Evolutionary conservation across 2,888 invertebrate genomes (phyloP), one percentile per base, ranked within the genome.

Genomic region (Xestia c-nigrum): DNA sequence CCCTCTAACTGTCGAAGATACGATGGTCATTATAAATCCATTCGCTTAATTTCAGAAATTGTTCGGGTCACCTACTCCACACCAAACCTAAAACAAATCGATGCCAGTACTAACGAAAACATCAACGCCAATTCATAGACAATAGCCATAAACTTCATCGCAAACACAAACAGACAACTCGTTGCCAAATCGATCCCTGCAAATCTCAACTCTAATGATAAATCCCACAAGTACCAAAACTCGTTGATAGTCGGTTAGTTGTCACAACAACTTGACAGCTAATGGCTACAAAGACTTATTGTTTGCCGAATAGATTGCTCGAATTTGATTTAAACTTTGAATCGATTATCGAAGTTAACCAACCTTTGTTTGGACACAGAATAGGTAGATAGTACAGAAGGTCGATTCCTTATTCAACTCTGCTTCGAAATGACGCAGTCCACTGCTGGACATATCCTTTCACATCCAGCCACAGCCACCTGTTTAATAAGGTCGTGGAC

Each of bases 261-360:
- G 78, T 80, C 78, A 68, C 83, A 50, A 80, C 55, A 57, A 81
- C 63, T 80, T 74, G 80, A 74, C 66, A 46, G 47, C 73, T 50
- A 57, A 74, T 68, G 55, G 47, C 73, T 43, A 50, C 70, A 76
- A 59, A 74, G 50, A 67, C 80, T 74, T 74, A 84, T 85, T 87
- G 82, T 88, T 77, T 67, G 47, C n/a, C 12, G 68, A 80, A 85
- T 85, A 73, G 84, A 84, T 84, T 71, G 80, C 57, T 74, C 66
- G 73, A 88, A 83, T 88, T 85, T 82, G 78, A 87, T 85, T 87
- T 80, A 78, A 89, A 88, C 84, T 88, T 84, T 57, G 43, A 50
- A 69, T 73, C 70, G 80, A 79, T 80, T 80, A 70, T 70, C 40
- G 16, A 86, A 82, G 70, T 82, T 73, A 59, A 38, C 24, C 40